Base-by-base conservation (phyloP, 2,888 invertebrate genomes). In the Leptarthrus brevirostris region DNA sequence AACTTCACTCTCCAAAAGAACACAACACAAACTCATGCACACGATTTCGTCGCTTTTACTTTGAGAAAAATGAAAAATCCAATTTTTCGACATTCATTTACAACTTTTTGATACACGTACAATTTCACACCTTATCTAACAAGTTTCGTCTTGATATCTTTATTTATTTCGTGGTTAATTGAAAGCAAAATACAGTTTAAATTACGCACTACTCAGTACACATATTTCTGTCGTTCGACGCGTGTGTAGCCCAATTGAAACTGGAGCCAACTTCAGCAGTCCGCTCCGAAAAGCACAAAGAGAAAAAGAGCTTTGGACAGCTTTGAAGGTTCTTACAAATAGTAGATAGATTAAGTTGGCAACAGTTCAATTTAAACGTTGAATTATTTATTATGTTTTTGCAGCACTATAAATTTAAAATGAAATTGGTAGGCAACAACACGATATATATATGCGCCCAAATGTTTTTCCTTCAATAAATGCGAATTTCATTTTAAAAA, bases 151-250 rank as follows among this genome's bases (percentile, higher is more conserved):
- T 36, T 20, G 12, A 36, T 40, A 20, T 36, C 36, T 61, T 12
- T 20, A 36, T 20, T 20, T n/a, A 36, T 40, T 61, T 10, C n/a
- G 36, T 1, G 16, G 1, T 18, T 36, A 61, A 40, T 36, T 40
- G 10, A 36, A 36, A 36, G 61, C 61, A 61, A 40, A 61, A 36
- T 30, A 61, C 16, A 18, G 36, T 18, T 18, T 61, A 36, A 61
- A 61, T 61, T 61, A 61, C 61, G 61, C 61, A 61, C 61, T 61
- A 36, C 56, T 56, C 56, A 26, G 56, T 30, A 56, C n/a, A 56
- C 56, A 56, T 56, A 26, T 56, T 56, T 56, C 56, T 30, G 56
- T 56, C 56, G 56, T 26, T 6, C 56, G 16, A 56, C 24, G 26
- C 56, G 56, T 26, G 56, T 26, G 56, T 56, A 22, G 56, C 26